Base-by-base conservation (phyloP, 2,113 vertebrate species). In the Ranitomeya variabilis region DNA sequence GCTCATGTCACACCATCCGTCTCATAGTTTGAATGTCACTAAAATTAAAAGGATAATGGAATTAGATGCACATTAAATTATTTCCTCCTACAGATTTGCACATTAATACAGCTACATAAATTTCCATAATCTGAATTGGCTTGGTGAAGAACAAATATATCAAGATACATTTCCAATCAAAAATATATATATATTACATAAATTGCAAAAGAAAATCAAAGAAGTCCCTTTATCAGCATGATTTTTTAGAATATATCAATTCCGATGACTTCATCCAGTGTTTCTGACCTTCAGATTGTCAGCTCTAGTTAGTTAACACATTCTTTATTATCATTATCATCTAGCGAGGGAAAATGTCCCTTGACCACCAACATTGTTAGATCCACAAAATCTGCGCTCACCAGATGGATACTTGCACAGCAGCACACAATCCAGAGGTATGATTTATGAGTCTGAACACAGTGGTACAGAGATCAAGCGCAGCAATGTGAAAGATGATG, bases 371-470 rank as follows among this genome's bases (percentile, higher is more conserved):
- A 51, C 31, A 76, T 18, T 76, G 73, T 52, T 76, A 76, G 45
- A 52, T 51, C 73, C 73, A 52, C 73, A 81, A 81, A 81, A 23
- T 62, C 59, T 81, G 57, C 19, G 59, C 59, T 81, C 80, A 81
- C 80, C 80, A 81, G 31, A 81, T 37, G 80, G 80, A 81, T 31
- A 37, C 57, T 81, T 81, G 80, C 80, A 81, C 16, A 62, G n/a
- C 26, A 57, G 13, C 57, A 81, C 57, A 81, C 80, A 19, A 62
- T 62, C 55, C 73, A 51, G 19, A 45, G 60, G 2, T 45, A 83
- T 64, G 60, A 83, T 83, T 66, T 83, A 66, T 66, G 37, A 83
- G 31, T 51, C 16, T 64, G 60, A 19, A 37, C 13, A 45, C 59
- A 52, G 60, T 51, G 60, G 37, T 51, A 64, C 55, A 83, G 60